Base-by-base conservation (phyloP, 2,888 invertebrate genomes). In the Lobophora halterata region DNA sequence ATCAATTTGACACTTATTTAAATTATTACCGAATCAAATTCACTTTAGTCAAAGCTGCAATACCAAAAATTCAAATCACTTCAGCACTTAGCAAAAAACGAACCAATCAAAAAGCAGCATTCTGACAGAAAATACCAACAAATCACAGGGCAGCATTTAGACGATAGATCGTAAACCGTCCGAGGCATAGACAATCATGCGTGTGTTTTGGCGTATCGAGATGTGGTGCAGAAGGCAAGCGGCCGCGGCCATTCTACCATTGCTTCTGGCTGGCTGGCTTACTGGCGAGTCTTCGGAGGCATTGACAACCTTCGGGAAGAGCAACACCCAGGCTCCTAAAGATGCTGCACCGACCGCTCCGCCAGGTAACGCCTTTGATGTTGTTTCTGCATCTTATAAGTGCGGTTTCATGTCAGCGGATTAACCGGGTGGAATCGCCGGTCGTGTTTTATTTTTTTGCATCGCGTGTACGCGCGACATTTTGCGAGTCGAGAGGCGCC, bases 301-400 rank as follows among this genome's bases (percentile, higher is more conserved):
- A 1, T 76, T 93, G 40, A 92, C 92, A 1, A 91, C 93, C 8
- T 93, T 93, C 54, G 93, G 93, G 21, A 92, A 93, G 73, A 90
- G 90, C 41, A 90, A 88, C 61, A 89, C 91, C 6, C 88, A 87
- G 54, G 82, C 89, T 16, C 89, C 90, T 5, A 90, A 89, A 43
- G 79, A 79, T 20, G 81, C 89, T 3, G 86, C 82, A 13, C 89
- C 89, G 16, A 90, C 90, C 4, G 77, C 88, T 27, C 85, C 89
- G 6, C 89, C 90, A 58, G 88, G 92, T 92, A 80, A 44, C 10
- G 35, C 21, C 28, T 17, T 8, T 10, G 17, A 13, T 20, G 13
- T 11, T 7, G 12, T 25, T 13, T n/a, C n/a, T 33, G 11, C 19
- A 11, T 18, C 11, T 10, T 28, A 28, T 28, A 16, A 17, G 16